phyloP scores from a whole-genome alignment of 1,140 invertebrate genomes.

The Drosophila prosaltans region DNA sequence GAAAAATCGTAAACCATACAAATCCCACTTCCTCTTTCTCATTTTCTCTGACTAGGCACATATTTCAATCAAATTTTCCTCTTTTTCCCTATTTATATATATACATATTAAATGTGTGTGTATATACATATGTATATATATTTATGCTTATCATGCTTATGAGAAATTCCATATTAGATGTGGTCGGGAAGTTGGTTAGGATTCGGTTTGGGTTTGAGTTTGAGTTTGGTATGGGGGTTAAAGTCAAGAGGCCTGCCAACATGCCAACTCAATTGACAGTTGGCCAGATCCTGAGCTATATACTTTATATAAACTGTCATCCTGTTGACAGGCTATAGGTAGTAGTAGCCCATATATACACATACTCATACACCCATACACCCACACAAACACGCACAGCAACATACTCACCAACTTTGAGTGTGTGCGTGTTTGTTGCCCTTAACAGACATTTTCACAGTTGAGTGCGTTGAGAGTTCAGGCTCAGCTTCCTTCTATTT shows the following conservation, averaged over 20 bases:
- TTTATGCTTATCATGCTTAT: constrained; percentile 76
- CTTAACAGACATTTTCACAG: constrained; percentile 81
- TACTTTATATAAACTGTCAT: constrained; percentile 75
- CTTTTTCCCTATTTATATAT: constrained; percentile 35
- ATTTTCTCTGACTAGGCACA: constrained; percentile 59
- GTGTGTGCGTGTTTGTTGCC: constrained; percentile 70
- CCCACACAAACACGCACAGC: constrained; percentile 39
- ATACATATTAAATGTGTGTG: not conserved
- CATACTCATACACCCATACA: constrained; percentile 39
- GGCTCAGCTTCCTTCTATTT: constrained; percentile 42
- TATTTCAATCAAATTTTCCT: constrained; percentile 60
- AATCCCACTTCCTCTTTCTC: constrained; percentile 19
- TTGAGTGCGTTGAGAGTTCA: constrained; percentile 72
- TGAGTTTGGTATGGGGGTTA: not conserved
- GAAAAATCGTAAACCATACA: constrained; percentile 26
- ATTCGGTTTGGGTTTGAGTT: not conserved
- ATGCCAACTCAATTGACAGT: constrained; percentile 81
- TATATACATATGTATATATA: constrained; percentile 9
- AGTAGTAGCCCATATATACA: constrained; percentile 47
- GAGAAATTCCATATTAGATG: constrained; percentile 71
- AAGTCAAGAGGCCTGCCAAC: constrained; percentile 79
- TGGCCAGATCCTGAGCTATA: constrained; percentile 41
- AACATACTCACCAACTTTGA: constrained; percentile 27
- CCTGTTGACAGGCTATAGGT: constrained; percentile 69
- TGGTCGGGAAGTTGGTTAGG: constrained; percentile 1